Base-by-base conservation (phyloP, 1,140 invertebrate species). In the Drosophila ironensis region DNA sequence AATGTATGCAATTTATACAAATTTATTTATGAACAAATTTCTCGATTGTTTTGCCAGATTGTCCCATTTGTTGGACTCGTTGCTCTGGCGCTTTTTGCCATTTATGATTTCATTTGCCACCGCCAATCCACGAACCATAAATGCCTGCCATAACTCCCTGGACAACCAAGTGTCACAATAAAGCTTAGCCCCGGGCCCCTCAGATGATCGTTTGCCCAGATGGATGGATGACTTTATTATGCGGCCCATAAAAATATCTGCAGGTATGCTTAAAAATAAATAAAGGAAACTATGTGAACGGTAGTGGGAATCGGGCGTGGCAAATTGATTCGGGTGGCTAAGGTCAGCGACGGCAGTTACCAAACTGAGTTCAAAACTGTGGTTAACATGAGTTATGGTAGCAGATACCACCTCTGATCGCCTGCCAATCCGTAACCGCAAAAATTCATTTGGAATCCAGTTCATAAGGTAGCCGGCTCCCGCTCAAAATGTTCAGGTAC, bases 401-500 rank as follows among this genome's bases (percentile, higher is more conserved):
- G 37, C 33, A 9, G 7, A 12, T 42, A 72, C 9, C 28, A 42
- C 28, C 24, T 8, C 19, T 14, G 16, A 52, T 68, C 16, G 17
- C 17, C 41, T 33, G 35, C 44, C 50, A 38, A 50, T 44, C 40
- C n/a, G 17, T 33, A 84, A 84, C 68, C 78, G 37, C 77, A 82
- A 84, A 84, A 64, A 37, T 78, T 84, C 68, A 77, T 81, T 81
- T 72, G 37, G 56, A 59, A 82, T 77, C 66, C 54, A 54, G 48
- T 46, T 14, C 16, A 53, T 28, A 35, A 33, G 2, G 7, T 3
- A 8, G 8, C 27, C n/a, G 6, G 20, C 20, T 52, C 7, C 41
- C 20, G 22, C 37, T 40, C 35, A 25, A 9, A 38, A 63, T 14
- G 16, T 37, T 14, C 46, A 42, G 14, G 20, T 52, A 42, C 56